Conservation (phyloP, 1,140 invertebrate genomes). For the Nephila pilipes region DNA sequence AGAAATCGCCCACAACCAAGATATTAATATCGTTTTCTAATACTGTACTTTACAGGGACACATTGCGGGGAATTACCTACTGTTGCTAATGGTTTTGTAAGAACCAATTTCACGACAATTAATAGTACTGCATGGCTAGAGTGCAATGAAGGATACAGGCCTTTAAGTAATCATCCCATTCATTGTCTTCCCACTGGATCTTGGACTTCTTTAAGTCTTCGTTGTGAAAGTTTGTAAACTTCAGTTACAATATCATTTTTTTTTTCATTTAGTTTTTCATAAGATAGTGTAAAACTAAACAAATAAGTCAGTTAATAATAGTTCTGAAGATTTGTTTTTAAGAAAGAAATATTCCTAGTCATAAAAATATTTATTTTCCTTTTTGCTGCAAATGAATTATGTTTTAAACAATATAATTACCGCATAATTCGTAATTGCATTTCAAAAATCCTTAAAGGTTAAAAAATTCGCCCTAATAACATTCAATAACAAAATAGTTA, state of each 20-base stretch:
- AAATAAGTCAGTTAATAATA: too few species aligned
- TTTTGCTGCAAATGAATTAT: too few species aligned
- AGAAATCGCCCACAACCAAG: too few species aligned
- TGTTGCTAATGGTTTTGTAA: slow-evolving; percentile 13
- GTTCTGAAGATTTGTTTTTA: not conserved
- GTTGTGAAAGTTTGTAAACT: slow-evolving; percentile 17
- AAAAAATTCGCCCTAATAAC: too few species aligned
- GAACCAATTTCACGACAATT: slow-evolving; percentile 2
- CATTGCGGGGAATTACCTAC: slow-evolving; percentile 36
- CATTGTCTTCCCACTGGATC: slow-evolving; percentile 33
- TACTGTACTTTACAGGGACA: not conserved
- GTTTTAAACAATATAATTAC: too few species aligned
- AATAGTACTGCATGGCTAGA: slow-evolving; percentile 18
- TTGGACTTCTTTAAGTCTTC: slow-evolving; percentile 13
- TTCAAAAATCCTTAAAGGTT: too few species aligned
- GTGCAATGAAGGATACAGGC: not conserved
- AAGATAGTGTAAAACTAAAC: not conserved
- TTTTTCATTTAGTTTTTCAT: not conserved
- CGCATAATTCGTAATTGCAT: too few species aligned
- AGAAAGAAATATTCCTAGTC: not conserved
- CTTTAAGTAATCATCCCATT: not conserved
- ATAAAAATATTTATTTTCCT: too few species aligned
- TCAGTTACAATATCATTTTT: not conserved
- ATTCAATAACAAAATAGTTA: too few species aligned
- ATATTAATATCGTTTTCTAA: not conserved